A percentile compares a stretch with the other conserved stretches of the same genome.
Evolutionary conservation across 2,113 vertebrate genomes (phyloP).

Genomic region (Hydrolagus affinis): DNA sequence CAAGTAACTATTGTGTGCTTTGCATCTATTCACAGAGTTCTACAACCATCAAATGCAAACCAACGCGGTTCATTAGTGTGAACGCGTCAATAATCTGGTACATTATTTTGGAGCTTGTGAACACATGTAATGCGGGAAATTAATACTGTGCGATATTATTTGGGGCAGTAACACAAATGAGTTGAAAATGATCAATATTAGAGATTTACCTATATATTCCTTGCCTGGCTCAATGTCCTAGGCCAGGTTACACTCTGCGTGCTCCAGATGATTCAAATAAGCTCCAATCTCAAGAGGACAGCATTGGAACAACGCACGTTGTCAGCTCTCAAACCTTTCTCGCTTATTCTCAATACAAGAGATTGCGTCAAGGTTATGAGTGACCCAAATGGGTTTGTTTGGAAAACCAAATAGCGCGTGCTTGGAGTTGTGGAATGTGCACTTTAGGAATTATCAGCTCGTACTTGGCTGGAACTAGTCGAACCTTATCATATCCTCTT

Average conservation of each 20-base stretch:
- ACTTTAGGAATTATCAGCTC: constrained; percentile 5
- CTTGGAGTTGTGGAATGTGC: constrained; percentile 18
- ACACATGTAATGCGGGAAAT: too few species aligned
- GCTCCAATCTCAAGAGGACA: background rate
- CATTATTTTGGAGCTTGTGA: too few species aligned
- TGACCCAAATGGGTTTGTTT: constrained; percentile 6
- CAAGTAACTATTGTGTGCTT: too few species aligned
- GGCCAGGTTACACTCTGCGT: background rate
- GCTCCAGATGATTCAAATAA: background rate
- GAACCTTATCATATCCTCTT: constrained; percentile 25
- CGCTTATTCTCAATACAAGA: background rate
- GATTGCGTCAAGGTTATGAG: background rate
- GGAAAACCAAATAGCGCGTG: constrained; percentile 3
- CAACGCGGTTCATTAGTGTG: too few species aligned
- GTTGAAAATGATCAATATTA: too few species aligned
- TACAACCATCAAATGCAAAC: background rate
- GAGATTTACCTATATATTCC: too few species aligned
- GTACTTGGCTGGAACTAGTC: constrained; percentile 7
- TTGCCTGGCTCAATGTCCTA: background rate
- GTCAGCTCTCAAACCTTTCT: background rate
- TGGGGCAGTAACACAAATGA: too few species aligned
- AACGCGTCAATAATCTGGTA: too few species aligned
- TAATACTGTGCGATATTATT: too few species aligned
- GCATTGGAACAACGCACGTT: background rate
- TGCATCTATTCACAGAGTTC: background rate